Percentiles rank a stretch among this genome's conserved stretches.
phyloP scores from a whole-genome alignment of 2,888 invertebrate genomes.

The Pomacea canaliculata region DNA sequence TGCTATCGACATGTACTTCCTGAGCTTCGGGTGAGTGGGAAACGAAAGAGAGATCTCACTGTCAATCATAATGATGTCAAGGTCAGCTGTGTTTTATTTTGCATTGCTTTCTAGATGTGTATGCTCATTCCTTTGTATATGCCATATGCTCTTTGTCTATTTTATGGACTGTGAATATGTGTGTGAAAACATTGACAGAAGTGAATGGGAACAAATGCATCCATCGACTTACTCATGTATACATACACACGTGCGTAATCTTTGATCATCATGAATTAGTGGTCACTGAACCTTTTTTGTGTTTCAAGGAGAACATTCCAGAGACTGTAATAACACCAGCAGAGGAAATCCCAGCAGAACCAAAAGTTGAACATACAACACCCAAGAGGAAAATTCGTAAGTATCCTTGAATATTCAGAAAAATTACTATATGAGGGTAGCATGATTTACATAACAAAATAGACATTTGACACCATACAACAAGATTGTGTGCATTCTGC shows the following conservation, averaged over 20 bases:
- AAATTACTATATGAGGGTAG: too few species aligned
- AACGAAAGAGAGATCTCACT: conserved; percentile 24
- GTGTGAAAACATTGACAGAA: too few species aligned
- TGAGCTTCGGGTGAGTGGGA: conserved; percentile 48
- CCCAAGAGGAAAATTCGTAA: conserved; percentile 34
- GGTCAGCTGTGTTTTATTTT: conserved; percentile 3
- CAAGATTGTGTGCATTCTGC: too few species aligned
- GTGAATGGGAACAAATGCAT: too few species aligned
- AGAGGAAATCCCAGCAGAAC: conserved; percentile 9
- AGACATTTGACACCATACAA: too few species aligned
- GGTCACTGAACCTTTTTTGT: background rate
- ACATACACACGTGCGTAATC: too few species aligned
- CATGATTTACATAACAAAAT: too few species aligned
- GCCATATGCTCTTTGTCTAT: too few species aligned
- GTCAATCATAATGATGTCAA: conserved; percentile 13
- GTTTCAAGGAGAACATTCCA: conserved; percentile 50
- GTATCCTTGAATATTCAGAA: conserved; percentile 2
- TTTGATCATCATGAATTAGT: too few species aligned
- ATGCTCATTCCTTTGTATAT: background rate
- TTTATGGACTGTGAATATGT: too few species aligned
- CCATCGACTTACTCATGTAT: too few species aligned
- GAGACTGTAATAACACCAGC: conserved; percentile 35
- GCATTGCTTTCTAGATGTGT: background rate
- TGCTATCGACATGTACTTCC: conserved; percentile 73
- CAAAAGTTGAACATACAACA: conserved; percentile 21